Evolutionary conservation across 1,140 invertebrate species (phyloP).

Genomic region (Carposina sasakii): DNA sequence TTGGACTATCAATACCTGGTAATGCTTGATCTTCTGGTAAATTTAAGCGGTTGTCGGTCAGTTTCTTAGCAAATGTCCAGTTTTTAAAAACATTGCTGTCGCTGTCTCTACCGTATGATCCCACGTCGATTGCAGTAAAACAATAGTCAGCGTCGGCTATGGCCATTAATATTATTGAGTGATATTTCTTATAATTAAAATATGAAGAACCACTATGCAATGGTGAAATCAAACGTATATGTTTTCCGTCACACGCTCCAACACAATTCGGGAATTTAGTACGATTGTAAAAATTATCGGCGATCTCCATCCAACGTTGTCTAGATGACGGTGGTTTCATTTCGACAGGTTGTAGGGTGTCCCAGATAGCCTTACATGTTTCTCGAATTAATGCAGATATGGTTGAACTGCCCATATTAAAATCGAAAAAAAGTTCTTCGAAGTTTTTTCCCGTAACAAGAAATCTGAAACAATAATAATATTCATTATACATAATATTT

Average conservation of each 20-base stretch:
- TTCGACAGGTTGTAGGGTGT: conserved; percentile 16
- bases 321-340: conserved; percentile 21
- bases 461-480: conserved; percentile 9
- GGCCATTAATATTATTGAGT: conserved; percentile 60
- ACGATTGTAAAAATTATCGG: conserved; percentile 28
- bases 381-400: conserved; percentile 18
- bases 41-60: conserved; percentile 14
- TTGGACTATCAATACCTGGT: background rate
- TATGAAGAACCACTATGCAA: conserved; percentile 45
- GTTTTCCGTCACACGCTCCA: conserved; percentile 60
- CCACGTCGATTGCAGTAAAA: conserved; percentile 62
- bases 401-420: conserved; percentile 13
- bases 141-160: conserved; percentile 66
- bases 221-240: conserved; percentile 48
- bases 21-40: conserved; percentile 7
- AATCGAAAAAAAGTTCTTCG: conserved; percentile 14
- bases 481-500: conserved; percentile 3
- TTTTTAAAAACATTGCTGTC: conserved; percentile 44
- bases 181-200: conserved; percentile 70
- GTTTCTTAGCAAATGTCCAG: conserved; percentile 3
- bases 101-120: conserved; percentile 52
- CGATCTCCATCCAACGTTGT: conserved; percentile 21
- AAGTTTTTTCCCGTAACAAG: conserved; percentile 17
- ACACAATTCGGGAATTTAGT: conserved; percentile 67
- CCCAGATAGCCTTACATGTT: conserved; percentile 20